phyloP scores from a whole-genome alignment of 2,888 invertebrate genomes.

The Campoplex capitator region DNA sequence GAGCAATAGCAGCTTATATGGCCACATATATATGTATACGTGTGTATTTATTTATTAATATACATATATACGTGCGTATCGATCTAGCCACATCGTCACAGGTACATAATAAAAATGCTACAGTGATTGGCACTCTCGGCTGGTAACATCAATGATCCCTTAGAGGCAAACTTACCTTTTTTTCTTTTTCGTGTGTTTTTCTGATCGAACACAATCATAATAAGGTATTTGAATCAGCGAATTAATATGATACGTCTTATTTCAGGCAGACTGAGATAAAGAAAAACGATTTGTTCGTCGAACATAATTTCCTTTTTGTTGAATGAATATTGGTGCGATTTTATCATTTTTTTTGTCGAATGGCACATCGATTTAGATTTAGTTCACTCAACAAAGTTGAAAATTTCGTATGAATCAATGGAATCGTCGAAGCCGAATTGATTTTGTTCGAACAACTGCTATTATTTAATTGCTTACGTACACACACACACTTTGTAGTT shows the following conservation, averaged over 20 bases:
- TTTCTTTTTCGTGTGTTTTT: constrained; percentile 17
- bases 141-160: constrained; percentile 21
- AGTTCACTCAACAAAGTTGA: too few species aligned
- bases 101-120: constrained; percentile 48
- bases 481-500: too few species aligned
- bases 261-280: too few species aligned
- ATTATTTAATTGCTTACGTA: too few species aligned
- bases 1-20: constrained; percentile 46
- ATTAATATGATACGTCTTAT: neutral
- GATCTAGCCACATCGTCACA: constrained; percentile 56
- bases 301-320: too few species aligned
- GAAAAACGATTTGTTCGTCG: too few species aligned
- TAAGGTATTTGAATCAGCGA: neutral
- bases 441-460: too few species aligned
- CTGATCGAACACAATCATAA: neutral
- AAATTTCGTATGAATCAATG: too few species aligned
- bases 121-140: constrained; percentile 42
- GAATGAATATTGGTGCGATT: too few species aligned
- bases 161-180: constrained; percentile 55
- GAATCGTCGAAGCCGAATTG: too few species aligned
- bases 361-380: too few species aligned
- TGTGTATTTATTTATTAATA: neutral
- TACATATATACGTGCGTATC: constrained; percentile 8
- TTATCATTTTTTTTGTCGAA: too few species aligned
- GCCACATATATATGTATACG: constrained; percentile 9